These are phyloP conservation scores for Drosophila athabasca DNA, from an alignment of 1,140 invertebrate species.

Conservation along the genomic window DNA sequence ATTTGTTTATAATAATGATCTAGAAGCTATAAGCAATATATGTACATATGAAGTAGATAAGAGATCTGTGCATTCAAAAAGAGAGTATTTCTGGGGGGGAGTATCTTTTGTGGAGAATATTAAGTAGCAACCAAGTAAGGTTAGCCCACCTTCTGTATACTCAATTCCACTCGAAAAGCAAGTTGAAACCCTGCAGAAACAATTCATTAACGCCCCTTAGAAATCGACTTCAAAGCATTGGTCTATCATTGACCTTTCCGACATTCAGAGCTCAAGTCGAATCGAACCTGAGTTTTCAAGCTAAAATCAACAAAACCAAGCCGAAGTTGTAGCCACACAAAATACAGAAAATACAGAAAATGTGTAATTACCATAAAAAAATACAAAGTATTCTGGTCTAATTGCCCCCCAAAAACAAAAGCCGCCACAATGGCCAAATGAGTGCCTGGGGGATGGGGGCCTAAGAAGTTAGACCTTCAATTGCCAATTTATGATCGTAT, in stretches of 20 bases:
- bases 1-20: no score
- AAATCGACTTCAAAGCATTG: conserved; percentile 19
- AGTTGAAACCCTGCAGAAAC: conserved; percentile 18
- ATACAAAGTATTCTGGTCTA: conserved; percentile 53
- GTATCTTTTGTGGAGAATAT: no score
- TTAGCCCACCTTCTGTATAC: no score
- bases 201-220: conserved; percentile 53
- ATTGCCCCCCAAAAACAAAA: conserved; percentile 54
- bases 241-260: conserved; percentile 64
- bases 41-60: no score
- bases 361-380: conserved; percentile 75
- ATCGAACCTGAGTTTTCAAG: conserved; percentile 26
- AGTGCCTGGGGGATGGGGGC: background rate
- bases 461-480: conserved; percentile 56
- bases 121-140: no score
- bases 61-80: no score
- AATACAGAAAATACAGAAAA: conserved; percentile 36
- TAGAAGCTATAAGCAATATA: no score
- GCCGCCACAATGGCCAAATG: conserved; percentile 38
- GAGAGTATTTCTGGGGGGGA: no score
- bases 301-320: conserved; percentile 55
- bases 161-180: no score
- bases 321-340: conserved; percentile 6
- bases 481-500: conserved; percentile 44
- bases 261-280: conserved; percentile 26